Percentiles rank a stretch among this genome's conserved stretches.
Evolutionary conservation across 1,140 invertebrate genomes (phyloP).

Genomic region (Homalodisca vitripennis): DNA sequence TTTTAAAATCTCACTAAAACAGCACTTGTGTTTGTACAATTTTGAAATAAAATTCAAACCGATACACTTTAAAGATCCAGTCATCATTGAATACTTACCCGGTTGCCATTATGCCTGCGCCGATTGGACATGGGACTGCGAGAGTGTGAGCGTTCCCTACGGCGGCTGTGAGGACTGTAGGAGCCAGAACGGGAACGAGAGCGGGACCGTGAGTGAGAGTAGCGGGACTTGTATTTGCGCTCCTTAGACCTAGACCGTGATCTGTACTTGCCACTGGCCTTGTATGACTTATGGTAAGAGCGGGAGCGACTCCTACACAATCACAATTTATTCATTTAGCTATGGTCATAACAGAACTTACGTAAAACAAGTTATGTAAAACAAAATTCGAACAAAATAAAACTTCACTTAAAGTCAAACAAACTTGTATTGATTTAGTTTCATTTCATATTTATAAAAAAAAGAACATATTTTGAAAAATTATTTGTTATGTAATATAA

Average conservation of each 20-base stretch:
- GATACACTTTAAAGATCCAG: too few relatives aligned
- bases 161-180: constrained; percentile 13
- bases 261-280: constrained; percentile 38
- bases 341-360: neutral
- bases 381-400: neutral
- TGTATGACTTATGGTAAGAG: constrained; percentile 37
- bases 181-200: constrained; percentile 37
- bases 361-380: neutral
- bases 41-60: too few relatives aligned
- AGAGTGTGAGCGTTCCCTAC: constrained; percentile 47
- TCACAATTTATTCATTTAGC: too few relatives aligned
- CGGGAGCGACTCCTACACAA: constrained; percentile 38
- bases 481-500: neutral
- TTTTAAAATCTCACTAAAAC: too few relatives aligned
- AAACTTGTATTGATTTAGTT: neutral
- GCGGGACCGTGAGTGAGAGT: constrained; percentile 41
- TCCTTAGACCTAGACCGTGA: constrained; percentile 40
- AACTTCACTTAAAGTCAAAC: neutral
- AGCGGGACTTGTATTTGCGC: constrained; percentile 36
- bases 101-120: constrained; percentile 37
- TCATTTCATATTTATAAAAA: neutral
- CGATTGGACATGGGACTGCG: constrained; percentile 42
- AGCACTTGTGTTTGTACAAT: too few relatives aligned
- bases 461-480: neutral
- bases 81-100: constrained; percentile 35